A percentile compares a stretch with the other conserved stretches of the same genome.
Conservation (phyloP, 2,113 vertebrate species). For the Mesocricetus auratus region DNA sequence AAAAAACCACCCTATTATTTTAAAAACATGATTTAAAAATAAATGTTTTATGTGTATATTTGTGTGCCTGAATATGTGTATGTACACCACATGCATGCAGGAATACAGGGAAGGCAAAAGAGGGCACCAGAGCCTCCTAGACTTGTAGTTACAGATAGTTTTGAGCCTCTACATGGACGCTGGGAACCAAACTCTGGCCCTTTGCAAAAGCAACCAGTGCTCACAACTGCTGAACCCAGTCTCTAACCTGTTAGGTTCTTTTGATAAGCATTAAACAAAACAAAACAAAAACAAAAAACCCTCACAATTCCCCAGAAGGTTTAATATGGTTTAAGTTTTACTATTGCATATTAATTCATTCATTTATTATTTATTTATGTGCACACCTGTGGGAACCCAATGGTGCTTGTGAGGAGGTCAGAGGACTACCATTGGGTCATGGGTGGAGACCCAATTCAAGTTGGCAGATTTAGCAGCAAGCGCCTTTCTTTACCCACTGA, state of each 20-base stretch:
- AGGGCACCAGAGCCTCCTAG: neutral
- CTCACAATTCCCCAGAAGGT: constrained; percentile 29
- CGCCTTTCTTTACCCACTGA: neutral
- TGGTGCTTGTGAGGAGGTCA: too few species aligned
- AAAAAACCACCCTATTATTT: constrained; percentile 12
- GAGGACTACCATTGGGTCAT: neutral
- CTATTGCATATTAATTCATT: neutral
- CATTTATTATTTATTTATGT: neutral
- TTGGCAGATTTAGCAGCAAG: neutral
- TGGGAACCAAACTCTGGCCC: neutral
- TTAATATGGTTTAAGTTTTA: neutral
- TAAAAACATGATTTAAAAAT: neutral
- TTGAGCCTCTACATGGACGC: neutral
- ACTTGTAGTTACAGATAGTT: neutral
- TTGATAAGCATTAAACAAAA: constrained; percentile 3
- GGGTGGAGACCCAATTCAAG: neutral
- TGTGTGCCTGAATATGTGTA: neutral
- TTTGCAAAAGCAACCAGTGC: neutral
- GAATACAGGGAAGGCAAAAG: neutral
- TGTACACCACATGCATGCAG: neutral
- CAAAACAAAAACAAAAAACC: neutral
- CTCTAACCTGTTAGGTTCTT: neutral
- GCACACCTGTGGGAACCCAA: neutral
- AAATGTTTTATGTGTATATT: neutral
- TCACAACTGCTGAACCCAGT: neutral